Conservation (phyloP, 2,797 vertebrate genomes). For the Oceanodroma leucorhoa region DNA sequence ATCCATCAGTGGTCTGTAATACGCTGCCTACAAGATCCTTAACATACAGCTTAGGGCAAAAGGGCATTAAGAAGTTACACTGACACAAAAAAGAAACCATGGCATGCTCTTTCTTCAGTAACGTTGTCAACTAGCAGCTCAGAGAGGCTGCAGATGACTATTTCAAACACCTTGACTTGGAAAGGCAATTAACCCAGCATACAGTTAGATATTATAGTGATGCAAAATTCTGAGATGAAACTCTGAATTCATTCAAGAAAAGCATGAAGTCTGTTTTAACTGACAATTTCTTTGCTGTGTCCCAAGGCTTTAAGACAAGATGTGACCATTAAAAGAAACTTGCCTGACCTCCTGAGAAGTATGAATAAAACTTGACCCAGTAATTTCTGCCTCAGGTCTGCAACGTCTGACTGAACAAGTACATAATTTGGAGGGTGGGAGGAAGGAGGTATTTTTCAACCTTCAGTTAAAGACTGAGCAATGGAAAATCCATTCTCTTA, state of each 20-base stretch:
- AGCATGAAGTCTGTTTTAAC: neutral
- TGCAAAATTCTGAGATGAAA: neutral
- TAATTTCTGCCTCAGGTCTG: neutral
- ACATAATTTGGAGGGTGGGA: neutral
- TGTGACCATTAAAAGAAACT: neutral
- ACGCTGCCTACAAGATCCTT: neutral
- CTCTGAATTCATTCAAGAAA: neutral
- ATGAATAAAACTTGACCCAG: neutral
- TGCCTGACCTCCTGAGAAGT: neutral
- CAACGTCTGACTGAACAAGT: neutral
- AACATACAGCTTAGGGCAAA: neutral
- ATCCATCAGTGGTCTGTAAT: neutral
- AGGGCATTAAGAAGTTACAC: neutral
- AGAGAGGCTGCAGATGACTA: neutral
- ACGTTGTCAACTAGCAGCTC: neutral
- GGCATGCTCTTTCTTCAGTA: neutral
- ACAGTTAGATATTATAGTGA: accelerated
- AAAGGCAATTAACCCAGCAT: neutral
- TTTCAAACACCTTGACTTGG: neutral
- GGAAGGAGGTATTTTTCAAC: neutral
- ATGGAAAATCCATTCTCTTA: neutral
- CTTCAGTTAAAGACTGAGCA: neutral
- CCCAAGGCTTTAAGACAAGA: neutral
- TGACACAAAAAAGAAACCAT: neutral
- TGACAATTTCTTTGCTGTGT: neutral